Evolutionary conservation across 2,113 vertebrate genomes (phyloP).

Genomic region (Raja brachyura): DNA sequence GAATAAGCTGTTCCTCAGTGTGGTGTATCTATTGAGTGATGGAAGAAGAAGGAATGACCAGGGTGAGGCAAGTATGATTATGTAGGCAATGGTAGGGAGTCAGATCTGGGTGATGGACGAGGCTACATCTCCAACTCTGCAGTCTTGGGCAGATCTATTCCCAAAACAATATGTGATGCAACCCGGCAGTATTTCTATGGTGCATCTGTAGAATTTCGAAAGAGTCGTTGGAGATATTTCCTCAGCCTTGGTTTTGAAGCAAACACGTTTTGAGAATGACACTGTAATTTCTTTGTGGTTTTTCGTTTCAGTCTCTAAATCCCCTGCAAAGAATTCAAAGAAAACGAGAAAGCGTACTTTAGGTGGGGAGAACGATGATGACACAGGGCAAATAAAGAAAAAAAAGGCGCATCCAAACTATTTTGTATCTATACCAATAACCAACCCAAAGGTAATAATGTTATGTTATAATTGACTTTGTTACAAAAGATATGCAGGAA

Average conservation of each 20-base stretch:
- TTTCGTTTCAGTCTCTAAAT: constrained; percentile 53
- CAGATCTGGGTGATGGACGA: no score
- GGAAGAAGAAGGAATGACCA: no score
- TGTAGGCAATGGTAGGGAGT: no score
- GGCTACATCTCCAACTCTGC: no score
- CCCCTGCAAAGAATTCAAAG: constrained; percentile 51
- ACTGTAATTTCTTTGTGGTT: background rate
- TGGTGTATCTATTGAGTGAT: no score
- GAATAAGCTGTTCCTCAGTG: no score
- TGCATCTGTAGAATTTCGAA: no score
- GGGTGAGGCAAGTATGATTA: no score
- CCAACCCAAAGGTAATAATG: constrained; percentile 63
- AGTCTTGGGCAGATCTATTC: no score
- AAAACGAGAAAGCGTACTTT: constrained; percentile 67
- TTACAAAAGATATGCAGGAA: background rate
- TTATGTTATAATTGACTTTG: background rate
- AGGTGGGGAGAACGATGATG: constrained; percentile 59
- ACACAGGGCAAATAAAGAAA: constrained; percentile 61
- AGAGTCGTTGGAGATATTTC: no score
- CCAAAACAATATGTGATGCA: no score
- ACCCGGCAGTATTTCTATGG: no score
- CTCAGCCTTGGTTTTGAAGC: background rate
- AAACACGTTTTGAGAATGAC: background rate
- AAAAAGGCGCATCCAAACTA: constrained; percentile 76
- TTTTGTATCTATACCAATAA: constrained; percentile 85